Evolutionary conservation across 1,140 invertebrate species (phyloP), one percentile per base, ranked within the genome.

Genomic region (honey bee (Apis mellifera)): DNA sequence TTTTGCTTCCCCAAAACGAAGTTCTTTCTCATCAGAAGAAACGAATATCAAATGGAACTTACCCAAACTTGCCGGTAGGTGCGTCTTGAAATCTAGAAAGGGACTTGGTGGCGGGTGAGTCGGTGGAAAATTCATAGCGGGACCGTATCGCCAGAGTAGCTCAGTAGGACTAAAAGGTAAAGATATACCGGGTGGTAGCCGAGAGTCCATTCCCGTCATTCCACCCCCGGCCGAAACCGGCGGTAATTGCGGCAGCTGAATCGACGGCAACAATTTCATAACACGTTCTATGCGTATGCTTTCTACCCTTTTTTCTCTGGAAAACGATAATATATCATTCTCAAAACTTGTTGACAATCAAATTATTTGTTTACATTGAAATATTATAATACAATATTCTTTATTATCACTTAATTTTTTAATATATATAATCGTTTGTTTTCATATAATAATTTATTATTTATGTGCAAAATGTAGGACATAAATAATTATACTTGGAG

Each of bases 11-110:
- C 32, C 32, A 42, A 42, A 42, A 42, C 32, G 32, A 42, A 42
- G 32, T 42, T 42, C 32, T 42, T 42, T 42, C 32, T 0, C 9
- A 57, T 7, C 7, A 17, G 15, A 12, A 15, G 3, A 2, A n/a
- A 21, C 2, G 55, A 60, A 32, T 3, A 4, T 64, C n/a, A 8
- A 83, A 26, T 9, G 5, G 5, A 66, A 90, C 89, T 94, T 90
- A 96, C 95, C 95, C 85, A 98, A 94, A 86, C 95, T 96, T 11
- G 95, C 95, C 12, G 97, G 97, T 78, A 98, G 94, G 90, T 98
- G 97, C 50, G 96, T 97, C 93, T 98, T 98, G 87, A 98, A 96
- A 91, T 98, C 97, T 64, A 97, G 94, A n/a, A 97, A 94, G 21
- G 97, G 96, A 78, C 95, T 96, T 21, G 95, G 95, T 7, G 96